These are phyloP conservation scores for Lysandra bellargus DNA, from an alignment of 2,888 invertebrate genomes.

Conservation along the genomic window DNA sequence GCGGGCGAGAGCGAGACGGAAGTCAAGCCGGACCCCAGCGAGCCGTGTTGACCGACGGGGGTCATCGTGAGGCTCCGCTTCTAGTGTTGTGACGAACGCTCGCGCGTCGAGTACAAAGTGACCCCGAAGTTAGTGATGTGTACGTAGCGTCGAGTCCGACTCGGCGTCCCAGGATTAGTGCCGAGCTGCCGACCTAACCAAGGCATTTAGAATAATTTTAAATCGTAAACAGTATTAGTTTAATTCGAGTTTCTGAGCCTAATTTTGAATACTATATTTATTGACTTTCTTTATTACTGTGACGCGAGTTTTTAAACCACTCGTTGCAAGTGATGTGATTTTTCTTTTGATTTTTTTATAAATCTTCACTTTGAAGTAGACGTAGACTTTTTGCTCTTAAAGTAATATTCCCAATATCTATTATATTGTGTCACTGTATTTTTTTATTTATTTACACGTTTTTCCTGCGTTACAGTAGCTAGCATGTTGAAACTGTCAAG, in stretches of 20 bases:
- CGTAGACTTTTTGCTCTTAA: background rate
- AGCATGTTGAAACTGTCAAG: slow-evolving; percentile 26
- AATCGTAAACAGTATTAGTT: slow-evolving; percentile 16
- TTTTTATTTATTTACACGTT: slow-evolving; percentile 11
- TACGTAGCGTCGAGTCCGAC: slow-evolving; percentile 30
- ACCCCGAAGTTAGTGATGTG: slow-evolving; percentile 16
- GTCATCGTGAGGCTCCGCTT: slow-evolving; percentile 58
- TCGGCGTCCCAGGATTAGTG: slow-evolving; percentile 15
- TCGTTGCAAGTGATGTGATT: background rate
- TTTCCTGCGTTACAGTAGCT: background rate
- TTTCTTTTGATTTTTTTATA: background rate
- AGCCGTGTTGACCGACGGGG: slow-evolving; percentile 70
- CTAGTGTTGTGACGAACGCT: slow-evolving; percentile 62
- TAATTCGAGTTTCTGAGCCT: slow-evolving; percentile 1
- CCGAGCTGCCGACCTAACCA: slow-evolving; percentile 29
- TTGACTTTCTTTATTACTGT: background rate
- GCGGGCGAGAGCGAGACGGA: slow-evolving; percentile 36
- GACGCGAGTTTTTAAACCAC: background rate
- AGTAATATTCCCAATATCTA: background rate
- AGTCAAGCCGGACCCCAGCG: slow-evolving; percentile 38
- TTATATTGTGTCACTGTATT: background rate
- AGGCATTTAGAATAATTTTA: slow-evolving; percentile 21
- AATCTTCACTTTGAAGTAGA: background rate
- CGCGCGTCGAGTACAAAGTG: slow-evolving; percentile 50
- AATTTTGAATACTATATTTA: slow-evolving; percentile 1